Conservation (phyloP, 37 sponge, comb jelly and placozoan species). For the Crambe crambe region DNA sequence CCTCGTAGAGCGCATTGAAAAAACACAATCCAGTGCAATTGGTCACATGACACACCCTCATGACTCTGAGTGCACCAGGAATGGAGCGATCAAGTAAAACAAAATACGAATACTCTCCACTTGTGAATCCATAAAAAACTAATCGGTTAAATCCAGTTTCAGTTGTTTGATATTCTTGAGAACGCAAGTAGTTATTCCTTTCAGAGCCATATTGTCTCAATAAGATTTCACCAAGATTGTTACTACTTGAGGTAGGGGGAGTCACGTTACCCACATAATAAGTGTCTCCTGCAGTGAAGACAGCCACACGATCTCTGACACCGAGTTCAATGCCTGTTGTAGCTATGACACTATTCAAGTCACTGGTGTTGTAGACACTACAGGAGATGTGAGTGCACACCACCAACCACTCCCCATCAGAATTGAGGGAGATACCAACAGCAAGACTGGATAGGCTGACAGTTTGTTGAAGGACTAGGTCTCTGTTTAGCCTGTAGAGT, state of each 20-base stretch:
- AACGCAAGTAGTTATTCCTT: not conserved
- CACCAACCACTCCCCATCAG: constrained; percentile 23
- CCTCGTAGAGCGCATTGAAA: constrained; percentile 13
- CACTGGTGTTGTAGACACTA: constrained; percentile 17
- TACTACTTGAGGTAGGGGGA: not conserved
- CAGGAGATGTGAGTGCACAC: constrained; percentile 27
- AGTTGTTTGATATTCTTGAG: not conserved
- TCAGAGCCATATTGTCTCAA: constrained; percentile 9
- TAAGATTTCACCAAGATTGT: not conserved
- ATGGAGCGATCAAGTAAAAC: not conserved
- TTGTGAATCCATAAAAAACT: constrained; percentile 13
- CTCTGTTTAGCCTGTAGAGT: constrained; percentile 19
- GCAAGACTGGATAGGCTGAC: not conserved
- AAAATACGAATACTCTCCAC: constrained; percentile 8
- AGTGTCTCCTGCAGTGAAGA: constrained; percentile 21
- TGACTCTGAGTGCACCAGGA: not conserved
- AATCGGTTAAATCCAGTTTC: not conserved
- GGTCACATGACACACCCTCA: constrained; percentile 16
- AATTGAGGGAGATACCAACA: constrained; percentile 5
- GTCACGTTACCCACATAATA: constrained; percentile 20
- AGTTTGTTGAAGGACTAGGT: constrained; percentile 9
- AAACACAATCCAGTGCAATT: not conserved
- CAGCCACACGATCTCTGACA: constrained; percentile 2
- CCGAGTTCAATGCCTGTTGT: not conserved
- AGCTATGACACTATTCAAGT: not conserved